A percentile compares a stretch with the other conserved stretches of the same genome.
phyloP scores from a whole-genome alignment of 2,888 invertebrate species.

The Rhimphoctona megacephalus region DNA sequence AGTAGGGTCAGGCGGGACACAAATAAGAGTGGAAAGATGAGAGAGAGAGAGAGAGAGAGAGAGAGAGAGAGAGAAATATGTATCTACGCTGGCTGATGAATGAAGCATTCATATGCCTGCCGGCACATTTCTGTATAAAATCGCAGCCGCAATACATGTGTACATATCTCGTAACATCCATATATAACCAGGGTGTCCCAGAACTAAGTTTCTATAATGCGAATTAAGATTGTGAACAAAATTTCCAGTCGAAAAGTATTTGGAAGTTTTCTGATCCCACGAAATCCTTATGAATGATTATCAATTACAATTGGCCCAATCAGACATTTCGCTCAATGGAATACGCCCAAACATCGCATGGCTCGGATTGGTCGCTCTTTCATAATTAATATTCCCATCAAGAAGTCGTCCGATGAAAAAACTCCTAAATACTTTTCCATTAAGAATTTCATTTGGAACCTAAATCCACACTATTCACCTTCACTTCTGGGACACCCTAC shows the following conservation, averaged over 20 bases:
- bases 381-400: neutral
- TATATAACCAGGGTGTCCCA: slow-evolving; percentile 3
- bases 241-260: neutral
- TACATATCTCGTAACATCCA: slow-evolving; percentile 5
- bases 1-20: neutral
- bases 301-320: neutral
- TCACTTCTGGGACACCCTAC: neutral
- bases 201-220: neutral
- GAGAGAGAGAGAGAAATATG: slow-evolving; percentile 51
- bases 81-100: slow-evolving; percentile 72
- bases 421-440: neutral
- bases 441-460: neutral
- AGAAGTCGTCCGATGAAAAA: neutral
- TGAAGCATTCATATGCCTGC: slow-evolving; percentile 76
- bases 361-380: neutral
- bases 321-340: neutral
- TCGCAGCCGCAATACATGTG: slow-evolving; percentile 45
- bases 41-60: neutral
- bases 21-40: neutral
- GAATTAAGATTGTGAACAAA: neutral
- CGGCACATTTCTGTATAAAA: slow-evolving; percentile 63
- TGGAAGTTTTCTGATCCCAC: neutral
- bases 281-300: neutral
- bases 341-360: neutral
- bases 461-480: neutral